Evolutionary conservation across 2,888 invertebrate species (phyloP).

Genomic region (Eupithecia tripunctaria): DNA sequence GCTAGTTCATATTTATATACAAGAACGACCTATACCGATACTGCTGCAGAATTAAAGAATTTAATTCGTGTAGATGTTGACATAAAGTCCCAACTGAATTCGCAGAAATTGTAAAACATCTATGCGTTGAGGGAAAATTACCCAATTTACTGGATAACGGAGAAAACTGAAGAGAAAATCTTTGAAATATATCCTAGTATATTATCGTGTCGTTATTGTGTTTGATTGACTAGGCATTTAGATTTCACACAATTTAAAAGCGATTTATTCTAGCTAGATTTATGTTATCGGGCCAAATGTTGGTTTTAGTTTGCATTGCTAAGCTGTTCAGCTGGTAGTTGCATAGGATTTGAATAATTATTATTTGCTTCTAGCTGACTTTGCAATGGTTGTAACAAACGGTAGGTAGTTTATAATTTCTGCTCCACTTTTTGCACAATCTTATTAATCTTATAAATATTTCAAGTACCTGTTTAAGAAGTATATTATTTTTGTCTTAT

Average conservation of each 20-base stretch:
- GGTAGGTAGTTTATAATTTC: not conserved
- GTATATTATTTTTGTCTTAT: not conserved
- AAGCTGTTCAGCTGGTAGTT: slow-evolving; percentile 24
- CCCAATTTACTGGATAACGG: not conserved
- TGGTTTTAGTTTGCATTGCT: slow-evolving; percentile 27
- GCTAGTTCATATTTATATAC: not conserved
- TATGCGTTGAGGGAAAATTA: not conserved
- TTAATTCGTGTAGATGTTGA: not conserved
- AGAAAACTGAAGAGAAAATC: not conserved
- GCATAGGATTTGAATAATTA: slow-evolving; percentile 26
- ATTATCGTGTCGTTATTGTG: not conserved
- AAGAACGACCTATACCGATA: not conserved
- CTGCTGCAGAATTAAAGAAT: not conserved
- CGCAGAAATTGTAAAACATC: not conserved
- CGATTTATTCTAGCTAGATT: slow-evolving; percentile 20
- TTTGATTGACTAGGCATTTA: slow-evolving; percentile 1
- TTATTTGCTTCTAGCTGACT: slow-evolving; percentile 21
- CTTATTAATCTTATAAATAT: no score
- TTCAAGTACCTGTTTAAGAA: no score
- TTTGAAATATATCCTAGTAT: no score
- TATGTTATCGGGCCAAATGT: slow-evolving; percentile 21
- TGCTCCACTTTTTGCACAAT: not conserved
- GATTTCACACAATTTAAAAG: slow-evolving; percentile 11
- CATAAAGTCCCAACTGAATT: not conserved
- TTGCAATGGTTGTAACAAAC: not conserved